phyloP scores from a whole-genome alignment of 37 sponge, comb jelly and placozoan genomes.

The Cliona cf. orientalis region DNA sequence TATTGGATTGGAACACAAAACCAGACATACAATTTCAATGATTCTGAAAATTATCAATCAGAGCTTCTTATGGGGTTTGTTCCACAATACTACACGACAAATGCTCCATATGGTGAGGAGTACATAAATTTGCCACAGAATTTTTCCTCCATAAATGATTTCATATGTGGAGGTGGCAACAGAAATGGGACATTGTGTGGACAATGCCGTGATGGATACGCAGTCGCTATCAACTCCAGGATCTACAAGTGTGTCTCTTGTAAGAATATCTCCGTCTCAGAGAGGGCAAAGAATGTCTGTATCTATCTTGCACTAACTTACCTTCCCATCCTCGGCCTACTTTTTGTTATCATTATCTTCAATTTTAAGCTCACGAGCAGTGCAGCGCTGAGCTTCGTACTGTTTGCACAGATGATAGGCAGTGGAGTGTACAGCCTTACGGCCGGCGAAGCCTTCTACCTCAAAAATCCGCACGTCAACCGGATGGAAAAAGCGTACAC shows the following conservation, averaged over 20 bases:
- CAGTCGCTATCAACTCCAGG: conserved; percentile 15
- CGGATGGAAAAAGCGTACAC: conserved; percentile 12
- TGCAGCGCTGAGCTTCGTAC: conserved; percentile 58
- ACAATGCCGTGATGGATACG: conserved; percentile 24
- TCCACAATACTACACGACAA: conserved; percentile 12
- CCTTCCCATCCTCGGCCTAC: conserved; percentile 32
- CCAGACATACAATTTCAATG: background rate
- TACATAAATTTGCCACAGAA: background rate
- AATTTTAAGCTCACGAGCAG: conserved; percentile 55
- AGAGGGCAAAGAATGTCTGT: background rate
- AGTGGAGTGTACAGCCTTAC: background rate
- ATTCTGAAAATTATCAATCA: background rate
- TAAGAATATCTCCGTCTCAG: background rate
- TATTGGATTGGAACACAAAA: conserved; percentile 37
- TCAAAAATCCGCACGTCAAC: no score
- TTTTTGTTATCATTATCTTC: conserved; percentile 53
- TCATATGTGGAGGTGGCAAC: conserved; percentile 31
- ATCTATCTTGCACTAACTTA: conserved; percentile 27
- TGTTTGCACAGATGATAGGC: conserved; percentile 46
- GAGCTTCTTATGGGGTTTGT: background rate
- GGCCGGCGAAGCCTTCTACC: background rate
- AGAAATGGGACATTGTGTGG: conserved; percentile 53
- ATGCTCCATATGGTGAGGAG: background rate
- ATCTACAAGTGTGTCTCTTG: conserved; percentile 31
- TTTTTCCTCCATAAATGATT: background rate